Evolutionary conservation across 2,888 invertebrate genomes (phyloP).

Genomic region (Watsonalla cultraria): DNA sequence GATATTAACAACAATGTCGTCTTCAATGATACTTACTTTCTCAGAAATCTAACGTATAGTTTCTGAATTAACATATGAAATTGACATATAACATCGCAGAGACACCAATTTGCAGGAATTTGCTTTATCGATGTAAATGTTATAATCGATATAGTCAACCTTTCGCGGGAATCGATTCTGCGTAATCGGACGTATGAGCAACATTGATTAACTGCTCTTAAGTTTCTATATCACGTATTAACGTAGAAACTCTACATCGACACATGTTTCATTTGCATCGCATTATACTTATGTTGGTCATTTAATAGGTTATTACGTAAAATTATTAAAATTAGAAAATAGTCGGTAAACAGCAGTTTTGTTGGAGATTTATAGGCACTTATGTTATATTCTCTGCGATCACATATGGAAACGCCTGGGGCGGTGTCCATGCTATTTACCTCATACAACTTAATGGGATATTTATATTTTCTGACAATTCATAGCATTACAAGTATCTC

Average conservation of each 20-base stretch:
- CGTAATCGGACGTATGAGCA: conserved; percentile 56
- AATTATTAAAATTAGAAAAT: conserved; percentile 62
- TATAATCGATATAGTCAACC: conserved; percentile 64
- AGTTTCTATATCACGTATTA: conserved; percentile 46
- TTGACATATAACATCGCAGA: conserved; percentile 42
- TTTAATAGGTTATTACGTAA: conserved; percentile 56
- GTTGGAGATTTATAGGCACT: conserved; percentile 35
- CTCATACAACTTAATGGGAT: conserved; percentile 25
- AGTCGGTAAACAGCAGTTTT: conserved; percentile 53
- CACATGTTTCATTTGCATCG: conserved; percentile 58
- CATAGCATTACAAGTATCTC: conserved; percentile 19
- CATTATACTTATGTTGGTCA: conserved; percentile 47
- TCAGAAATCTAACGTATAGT: conserved; percentile 36
- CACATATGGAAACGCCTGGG: conserved; percentile 35
- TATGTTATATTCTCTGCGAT: conserved; percentile 27
- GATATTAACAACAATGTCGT: conserved; percentile 13
- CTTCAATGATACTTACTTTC: conserved; percentile 23
- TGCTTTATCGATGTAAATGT: conserved; percentile 54
- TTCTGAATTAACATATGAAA: conserved; percentile 58
- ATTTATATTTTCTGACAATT: conserved; percentile 41
- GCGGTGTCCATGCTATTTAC: conserved; percentile 19
- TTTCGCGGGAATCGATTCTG: conserved; percentile 58
- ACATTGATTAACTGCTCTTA: conserved; percentile 58
- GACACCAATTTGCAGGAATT: conserved; percentile 38
- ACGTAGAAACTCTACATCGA: conserved; percentile 44